Evolutionary conservation across 1,140 invertebrate species (phyloP).

Genomic region (Nebria ingens): DNA sequence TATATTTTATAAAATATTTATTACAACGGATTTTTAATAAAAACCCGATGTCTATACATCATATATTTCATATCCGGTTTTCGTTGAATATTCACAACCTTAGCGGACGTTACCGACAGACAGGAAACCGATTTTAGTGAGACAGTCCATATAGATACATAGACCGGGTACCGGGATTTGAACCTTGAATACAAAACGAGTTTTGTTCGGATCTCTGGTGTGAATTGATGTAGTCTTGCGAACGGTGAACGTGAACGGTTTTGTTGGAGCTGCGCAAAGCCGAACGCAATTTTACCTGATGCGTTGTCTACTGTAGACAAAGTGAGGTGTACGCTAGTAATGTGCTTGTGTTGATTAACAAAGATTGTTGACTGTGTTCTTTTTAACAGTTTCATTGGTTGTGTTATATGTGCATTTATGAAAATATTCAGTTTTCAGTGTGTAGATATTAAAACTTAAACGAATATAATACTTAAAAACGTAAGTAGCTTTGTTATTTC

Average conservation of each 20-base stretch:
- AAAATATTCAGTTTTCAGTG: not conserved
- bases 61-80: not conserved
- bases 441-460: not conserved
- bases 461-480: not conserved
- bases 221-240: not conserved
- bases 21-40: not conserved
- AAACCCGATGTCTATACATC: not conserved
- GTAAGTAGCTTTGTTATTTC: not conserved
- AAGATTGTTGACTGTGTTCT: not conserved
- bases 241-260: not conserved
- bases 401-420: not conserved
- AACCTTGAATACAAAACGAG: slow-evolving; percentile 8
- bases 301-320: not conserved
- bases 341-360: slow-evolving; percentile 1
- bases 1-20: not conserved
- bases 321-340: not conserved
- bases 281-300: not conserved
- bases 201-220: no score
- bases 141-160: not conserved
- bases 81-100: not conserved
- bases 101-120: not conserved
- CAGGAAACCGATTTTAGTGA: not conserved
- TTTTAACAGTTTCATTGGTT: not conserved
- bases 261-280: not conserved
- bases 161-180: slow-evolving; percentile 2